Percentiles rank a stretch among this genome's conserved stretches.
These are phyloP conservation scores for Smittia aterrima DNA, from an alignment of 2,888 invertebrate species.

Conservation along the genomic window DNA sequence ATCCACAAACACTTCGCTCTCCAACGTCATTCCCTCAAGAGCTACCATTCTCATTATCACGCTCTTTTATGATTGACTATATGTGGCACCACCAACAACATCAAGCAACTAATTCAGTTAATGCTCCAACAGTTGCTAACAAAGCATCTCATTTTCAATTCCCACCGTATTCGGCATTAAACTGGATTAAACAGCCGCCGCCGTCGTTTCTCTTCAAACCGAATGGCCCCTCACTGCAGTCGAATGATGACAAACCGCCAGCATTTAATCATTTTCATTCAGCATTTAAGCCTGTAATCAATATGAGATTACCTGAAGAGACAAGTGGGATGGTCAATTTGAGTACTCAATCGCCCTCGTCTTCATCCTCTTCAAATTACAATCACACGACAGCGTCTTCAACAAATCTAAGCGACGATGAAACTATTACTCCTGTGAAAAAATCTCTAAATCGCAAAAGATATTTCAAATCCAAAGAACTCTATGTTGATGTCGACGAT, in stretches of 20 bases:
- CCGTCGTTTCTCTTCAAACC: slow-evolving; percentile 47
- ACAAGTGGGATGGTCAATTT: neutral
- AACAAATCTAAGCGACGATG: slow-evolving; percentile 40
- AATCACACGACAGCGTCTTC: slow-evolving; percentile 18
- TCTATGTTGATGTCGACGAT: neutral
- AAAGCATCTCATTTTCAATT: slow-evolving; percentile 57
- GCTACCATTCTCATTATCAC: slow-evolving; percentile 60
- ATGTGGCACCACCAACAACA: slow-evolving; percentile 66
- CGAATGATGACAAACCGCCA: slow-evolving; percentile 12
- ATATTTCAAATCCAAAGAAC: neutral
- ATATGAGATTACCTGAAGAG: slow-evolving; percentile 40
- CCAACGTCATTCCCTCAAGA: slow-evolving; percentile 31
- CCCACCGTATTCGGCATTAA: slow-evolving; percentile 63
- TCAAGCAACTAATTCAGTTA: slow-evolving; percentile 47
- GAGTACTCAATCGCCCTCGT: slow-evolving; percentile 32
- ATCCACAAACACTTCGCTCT: neutral
- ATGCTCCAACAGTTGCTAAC: slow-evolving; percentile 52
- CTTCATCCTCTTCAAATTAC: slow-evolving; percentile 16
- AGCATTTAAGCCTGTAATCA: slow-evolving; percentile 46
- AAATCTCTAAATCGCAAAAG: neutral
- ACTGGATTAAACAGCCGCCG: slow-evolving; percentile 62
- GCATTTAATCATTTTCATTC: slow-evolving; percentile 44
- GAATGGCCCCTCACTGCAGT: slow-evolving; percentile 44
- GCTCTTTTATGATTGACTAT: slow-evolving; percentile 72
- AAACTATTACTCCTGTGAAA: neutral